Percentiles rank a stretch among this genome's conserved stretches.
phyloP scores from a whole-genome alignment of 2,113 vertebrate species.

The Pan paniscus region DNA sequence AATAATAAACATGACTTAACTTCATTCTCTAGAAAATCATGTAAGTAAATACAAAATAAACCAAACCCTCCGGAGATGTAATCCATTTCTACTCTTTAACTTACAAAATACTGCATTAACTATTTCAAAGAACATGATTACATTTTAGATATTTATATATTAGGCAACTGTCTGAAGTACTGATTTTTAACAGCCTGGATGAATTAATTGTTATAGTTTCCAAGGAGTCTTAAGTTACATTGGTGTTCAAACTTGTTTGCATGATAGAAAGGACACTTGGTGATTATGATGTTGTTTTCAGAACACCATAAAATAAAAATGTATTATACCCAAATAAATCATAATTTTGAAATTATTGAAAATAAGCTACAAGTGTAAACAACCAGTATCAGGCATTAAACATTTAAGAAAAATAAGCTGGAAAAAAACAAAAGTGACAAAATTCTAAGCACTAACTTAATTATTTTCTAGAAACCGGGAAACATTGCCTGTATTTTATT shows the following conservation, averaged over 20 bases:
- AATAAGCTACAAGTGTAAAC: not conserved
- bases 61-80: not conserved
- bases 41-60: conserved; percentile 36
- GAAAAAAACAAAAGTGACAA: conserved; percentile 17
- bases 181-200: conserved; percentile 4
- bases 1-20: not conserved
- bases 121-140: conserved; percentile 30
- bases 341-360: conserved; percentile 10
- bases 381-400: not conserved
- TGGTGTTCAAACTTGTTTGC: conserved; percentile 26
- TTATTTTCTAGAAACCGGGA: not conserved
- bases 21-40: conserved; percentile 43
- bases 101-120: not conserved
- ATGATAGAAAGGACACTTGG: not conserved
- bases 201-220: conserved; percentile 28
- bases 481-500: conserved; percentile 54
- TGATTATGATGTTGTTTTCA: not conserved
- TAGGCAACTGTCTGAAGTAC: not conserved
- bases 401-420: conserved; percentile 15
- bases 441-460: not conserved
- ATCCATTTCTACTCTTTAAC: not conserved
- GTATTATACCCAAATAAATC: not conserved
- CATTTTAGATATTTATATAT: conserved; percentile 46
- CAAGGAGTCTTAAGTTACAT: not conserved
- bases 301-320: conserved; percentile 23